These are phyloP conservation scores for Sula dactylatra DNA, from an alignment of 2,113 vertebrate genomes.

Conservation along the genomic window DNA sequence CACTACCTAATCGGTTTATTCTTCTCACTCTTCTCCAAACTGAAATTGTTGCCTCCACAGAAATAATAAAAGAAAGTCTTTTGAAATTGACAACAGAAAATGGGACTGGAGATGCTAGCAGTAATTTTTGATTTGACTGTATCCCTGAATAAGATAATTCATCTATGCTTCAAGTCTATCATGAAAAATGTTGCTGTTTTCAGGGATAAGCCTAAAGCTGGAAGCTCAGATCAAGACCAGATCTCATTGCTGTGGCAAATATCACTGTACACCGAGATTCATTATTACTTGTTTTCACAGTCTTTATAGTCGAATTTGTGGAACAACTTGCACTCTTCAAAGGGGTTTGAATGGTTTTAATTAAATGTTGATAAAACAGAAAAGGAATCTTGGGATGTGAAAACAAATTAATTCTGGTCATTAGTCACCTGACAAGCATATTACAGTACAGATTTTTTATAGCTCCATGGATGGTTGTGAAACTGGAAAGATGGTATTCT, in stretches of 20 bases:
- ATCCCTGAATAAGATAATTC: background rate
- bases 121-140: background rate
- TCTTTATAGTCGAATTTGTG: background rate
- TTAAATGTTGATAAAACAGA: slow-evolving; percentile 65
- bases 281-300: background rate
- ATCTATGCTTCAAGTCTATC: background rate
- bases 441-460: slow-evolving; percentile 47
- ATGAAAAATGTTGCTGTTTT: background rate
- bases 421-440: slow-evolving; percentile 61
- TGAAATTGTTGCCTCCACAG: background rate
- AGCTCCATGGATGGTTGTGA: slow-evolving; percentile 46
- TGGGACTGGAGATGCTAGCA: background rate
- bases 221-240: background rate
- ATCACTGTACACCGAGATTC: background rate
- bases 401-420: slow-evolving; percentile 44
- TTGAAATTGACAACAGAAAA: background rate
- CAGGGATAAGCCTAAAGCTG: background rate
- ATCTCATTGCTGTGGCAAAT: background rate
- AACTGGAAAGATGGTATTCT: slow-evolving; percentile 27
- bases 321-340: slow-evolving; percentile 9
- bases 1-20: background rate
- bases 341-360: slow-evolving; percentile 45
- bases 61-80: background rate
- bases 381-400: slow-evolving; percentile 63
- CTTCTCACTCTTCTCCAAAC: background rate